These are phyloP conservation scores for Sander lucioperca DNA, from an alignment of 2,113 vertebrate genomes.

Conservation along the genomic window DNA sequence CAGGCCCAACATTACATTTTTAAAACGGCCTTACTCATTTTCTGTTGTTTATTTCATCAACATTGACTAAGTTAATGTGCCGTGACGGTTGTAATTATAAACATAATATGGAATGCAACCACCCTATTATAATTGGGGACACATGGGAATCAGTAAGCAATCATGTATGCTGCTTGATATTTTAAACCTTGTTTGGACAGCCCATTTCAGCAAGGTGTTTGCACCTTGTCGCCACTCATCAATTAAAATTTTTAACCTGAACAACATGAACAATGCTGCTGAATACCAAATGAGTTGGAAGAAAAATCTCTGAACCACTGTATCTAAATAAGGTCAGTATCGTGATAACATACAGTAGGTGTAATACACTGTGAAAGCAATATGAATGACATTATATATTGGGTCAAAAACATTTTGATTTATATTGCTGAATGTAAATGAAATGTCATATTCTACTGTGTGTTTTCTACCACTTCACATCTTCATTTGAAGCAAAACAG, in stretches of 20 bases:
- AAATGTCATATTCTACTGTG: constrained; percentile 50
- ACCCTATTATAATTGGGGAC: constrained; percentile 69
- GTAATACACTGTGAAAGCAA: not conserved
- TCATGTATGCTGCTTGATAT: constrained; percentile 71
- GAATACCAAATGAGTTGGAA: constrained; percentile 52
- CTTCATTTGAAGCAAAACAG: constrained; percentile 62
- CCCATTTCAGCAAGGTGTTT: constrained; percentile 63
- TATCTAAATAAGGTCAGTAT: constrained; percentile 32
- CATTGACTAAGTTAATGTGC: constrained; percentile 75
- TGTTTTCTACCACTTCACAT: constrained; percentile 60
- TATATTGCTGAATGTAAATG: constrained; percentile 45
- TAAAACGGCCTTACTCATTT: constrained; percentile 52
- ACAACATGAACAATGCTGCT: constrained; percentile 50
- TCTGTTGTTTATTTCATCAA: constrained; percentile 77
- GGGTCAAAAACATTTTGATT: constrained; percentile 42
- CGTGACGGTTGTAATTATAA: constrained; percentile 78
- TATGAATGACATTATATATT: constrained; percentile 17
- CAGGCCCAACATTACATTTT: constrained; percentile 30
- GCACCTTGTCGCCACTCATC: constrained; percentile 68
- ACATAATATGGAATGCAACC: constrained; percentile 76
- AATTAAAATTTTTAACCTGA: constrained; percentile 67
- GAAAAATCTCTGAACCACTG: not conserved
- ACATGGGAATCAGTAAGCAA: constrained; percentile 70
- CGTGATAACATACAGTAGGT: not conserved
- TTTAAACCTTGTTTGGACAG: constrained; percentile 72